These are phyloP conservation scores for Plestiodon gilberti DNA, from an alignment of 2,113 vertebrate species.

Conservation along the genomic window DNA sequence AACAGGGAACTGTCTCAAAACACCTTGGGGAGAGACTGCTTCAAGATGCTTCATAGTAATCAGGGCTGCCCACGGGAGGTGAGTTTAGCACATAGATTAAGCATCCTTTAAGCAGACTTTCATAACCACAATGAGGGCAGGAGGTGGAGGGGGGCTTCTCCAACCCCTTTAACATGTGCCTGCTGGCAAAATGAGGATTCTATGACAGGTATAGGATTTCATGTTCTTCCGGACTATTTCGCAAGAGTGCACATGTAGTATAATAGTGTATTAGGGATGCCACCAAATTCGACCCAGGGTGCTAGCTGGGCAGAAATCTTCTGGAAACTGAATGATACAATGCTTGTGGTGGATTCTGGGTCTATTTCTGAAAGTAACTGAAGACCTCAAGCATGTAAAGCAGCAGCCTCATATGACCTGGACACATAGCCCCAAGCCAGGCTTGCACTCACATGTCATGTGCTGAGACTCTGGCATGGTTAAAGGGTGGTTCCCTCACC, in stretches of 20 bases:
- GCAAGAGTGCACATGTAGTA: not conserved
- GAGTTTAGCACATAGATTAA: not conserved
- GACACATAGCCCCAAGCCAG: not conserved
- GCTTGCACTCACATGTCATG: not conserved
- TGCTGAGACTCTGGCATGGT: not conserved
- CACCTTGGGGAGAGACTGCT: not conserved
- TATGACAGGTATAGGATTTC: not conserved
- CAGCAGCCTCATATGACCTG: too few species aligned
- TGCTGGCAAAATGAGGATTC: not conserved
- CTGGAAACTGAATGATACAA: not conserved
- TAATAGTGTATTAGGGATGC: not conserved
- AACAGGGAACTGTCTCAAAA: not conserved
- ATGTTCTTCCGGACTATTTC: not conserved
- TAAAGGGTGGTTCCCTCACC: not conserved
- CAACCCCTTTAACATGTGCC: not conserved
- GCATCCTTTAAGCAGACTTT: not conserved
- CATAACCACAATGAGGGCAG: not conserved
- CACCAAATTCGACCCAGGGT: not conserved
- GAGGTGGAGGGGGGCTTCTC: not conserved
- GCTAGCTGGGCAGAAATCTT: too few species aligned
- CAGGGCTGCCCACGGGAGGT: rapidly evolving
- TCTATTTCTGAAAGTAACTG: not conserved
- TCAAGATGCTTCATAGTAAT: not conserved
- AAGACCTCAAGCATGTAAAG: not conserved
- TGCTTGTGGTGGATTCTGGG: not conserved